phyloP scores from a whole-genome alignment of 2,113 vertebrate species.

The Aleadryas rufinucha region DNA sequence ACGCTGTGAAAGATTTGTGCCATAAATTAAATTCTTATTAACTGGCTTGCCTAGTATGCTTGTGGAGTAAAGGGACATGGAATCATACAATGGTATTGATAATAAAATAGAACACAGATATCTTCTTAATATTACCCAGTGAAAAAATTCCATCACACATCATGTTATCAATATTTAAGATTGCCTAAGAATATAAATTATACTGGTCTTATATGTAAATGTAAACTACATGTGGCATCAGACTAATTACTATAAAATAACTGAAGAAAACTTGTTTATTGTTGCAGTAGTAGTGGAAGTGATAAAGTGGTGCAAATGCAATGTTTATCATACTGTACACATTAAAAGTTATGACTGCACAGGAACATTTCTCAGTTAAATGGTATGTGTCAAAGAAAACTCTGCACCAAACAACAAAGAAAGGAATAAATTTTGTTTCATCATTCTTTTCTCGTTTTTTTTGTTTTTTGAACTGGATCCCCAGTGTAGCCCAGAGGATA shows the following conservation, averaged over 20 bases:
- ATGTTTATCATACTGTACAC: constrained; percentile 37
- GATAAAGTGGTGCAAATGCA: constrained; percentile 51
- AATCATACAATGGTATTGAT: constrained; percentile 5
- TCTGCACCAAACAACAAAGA: constrained; percentile 52
- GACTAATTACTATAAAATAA: constrained; percentile 40
- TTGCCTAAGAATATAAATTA: neutral
- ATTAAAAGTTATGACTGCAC: constrained; percentile 54
- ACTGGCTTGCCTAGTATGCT: neutral
- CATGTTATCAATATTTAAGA: neutral
- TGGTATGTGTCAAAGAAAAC: constrained; percentile 58
- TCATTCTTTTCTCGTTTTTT: constrained; percentile 8
- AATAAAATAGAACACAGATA: neutral
- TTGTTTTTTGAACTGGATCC: constrained; percentile 60
- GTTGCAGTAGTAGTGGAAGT: neutral
- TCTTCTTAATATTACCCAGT: neutral
- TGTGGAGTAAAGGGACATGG: neutral
- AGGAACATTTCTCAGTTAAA: constrained; percentile 65
- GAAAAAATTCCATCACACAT: constrained; percentile 14
- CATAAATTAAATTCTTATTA: constrained; percentile 19
- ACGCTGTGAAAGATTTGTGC: neutral
- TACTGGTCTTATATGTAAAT: neutral
- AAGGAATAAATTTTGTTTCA: constrained; percentile 36
- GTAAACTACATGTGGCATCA: constrained; percentile 26
- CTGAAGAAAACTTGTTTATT: constrained; percentile 29
- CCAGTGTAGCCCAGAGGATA: constrained; percentile 65